phyloP scores from a whole-genome alignment of 2,797 vertebrate genomes.

The Eutrigla gurnardus region DNA sequence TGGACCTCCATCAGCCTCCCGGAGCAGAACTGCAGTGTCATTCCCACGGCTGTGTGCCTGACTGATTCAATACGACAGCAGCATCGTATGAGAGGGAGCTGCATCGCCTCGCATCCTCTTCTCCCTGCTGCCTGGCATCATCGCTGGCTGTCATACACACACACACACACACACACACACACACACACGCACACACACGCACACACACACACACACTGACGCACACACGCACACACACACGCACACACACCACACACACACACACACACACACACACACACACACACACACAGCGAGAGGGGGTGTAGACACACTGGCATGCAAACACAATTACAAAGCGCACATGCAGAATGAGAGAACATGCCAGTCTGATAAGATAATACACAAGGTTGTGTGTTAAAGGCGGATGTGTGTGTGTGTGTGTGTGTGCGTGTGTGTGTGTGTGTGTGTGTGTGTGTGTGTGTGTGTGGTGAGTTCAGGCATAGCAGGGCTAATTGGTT shows the following conservation, averaged over 20 bases:
- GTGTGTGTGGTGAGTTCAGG: conserved; percentile 21
- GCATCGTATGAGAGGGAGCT: conserved; percentile 65
- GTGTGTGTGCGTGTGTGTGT: conserved; percentile 22
- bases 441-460: conserved; percentile 17
- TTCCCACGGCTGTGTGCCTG: conserved; percentile 60
- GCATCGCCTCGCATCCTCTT: conserved; percentile 42
- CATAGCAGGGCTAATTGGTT: conserved; percentile 71
- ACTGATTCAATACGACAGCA: conserved; percentile 79
- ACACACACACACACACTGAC: conserved; percentile 13
- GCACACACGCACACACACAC: not conserved
- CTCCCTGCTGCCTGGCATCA: conserved; percentile 55
- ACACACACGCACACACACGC: not conserved
- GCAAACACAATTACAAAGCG: conserved; percentile 7
- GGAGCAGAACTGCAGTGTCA: conserved; percentile 73
- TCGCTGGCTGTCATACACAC: conserved; percentile 64
- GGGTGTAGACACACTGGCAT: conserved; percentile 5
- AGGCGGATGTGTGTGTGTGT: conserved; percentile 19
- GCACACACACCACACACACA: not conserved
- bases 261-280: not conserved
- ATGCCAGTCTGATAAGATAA: conserved; percentile 5
- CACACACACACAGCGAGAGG: not conserved
- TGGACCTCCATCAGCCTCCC: conserved; percentile 18
- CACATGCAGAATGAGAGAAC: conserved; percentile 11
- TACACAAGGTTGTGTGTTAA: conserved; percentile 43
- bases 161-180: conserved; percentile 19